phyloP scores from a whole-genome alignment of 2,888 invertebrate species.

The Thereva nobilitata region DNA sequence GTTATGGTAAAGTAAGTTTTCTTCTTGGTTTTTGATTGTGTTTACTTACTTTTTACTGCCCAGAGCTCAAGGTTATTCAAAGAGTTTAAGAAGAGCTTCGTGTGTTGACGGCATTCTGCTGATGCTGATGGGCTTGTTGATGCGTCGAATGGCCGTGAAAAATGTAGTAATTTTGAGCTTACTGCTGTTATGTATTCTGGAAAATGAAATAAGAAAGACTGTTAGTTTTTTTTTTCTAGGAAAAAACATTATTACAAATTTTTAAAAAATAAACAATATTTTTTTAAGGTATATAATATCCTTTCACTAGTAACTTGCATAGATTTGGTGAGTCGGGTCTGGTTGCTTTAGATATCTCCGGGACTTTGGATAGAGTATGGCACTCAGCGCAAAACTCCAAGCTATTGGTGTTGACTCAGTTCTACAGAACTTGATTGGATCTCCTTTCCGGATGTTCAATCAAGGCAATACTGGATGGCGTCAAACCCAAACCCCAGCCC shows the following conservation, averaged over 20 bases:
- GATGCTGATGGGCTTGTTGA: slow-evolving; percentile 38
- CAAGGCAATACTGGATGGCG: too few species aligned
- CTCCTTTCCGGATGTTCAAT: too few species aligned
- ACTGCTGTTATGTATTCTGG: slow-evolving; percentile 38
- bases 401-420: too few species aligned
- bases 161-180: slow-evolving; percentile 30
- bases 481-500: too few species aligned
- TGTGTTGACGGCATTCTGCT: slow-evolving; percentile 37
- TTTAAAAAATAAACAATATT: not conserved
- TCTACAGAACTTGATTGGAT: too few species aligned
- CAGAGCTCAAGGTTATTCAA: slow-evolving; percentile 42
- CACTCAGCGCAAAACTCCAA: too few species aligned
- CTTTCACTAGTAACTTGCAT: too few species aligned
- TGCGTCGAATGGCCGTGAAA: slow-evolving; percentile 39
- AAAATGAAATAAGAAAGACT: slow-evolving; percentile 13
- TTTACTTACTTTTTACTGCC: slow-evolving; percentile 43
- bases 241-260: not conserved
- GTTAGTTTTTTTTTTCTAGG: not conserved
- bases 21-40: not conserved
- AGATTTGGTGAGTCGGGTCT: too few species aligned
- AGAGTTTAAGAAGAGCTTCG: slow-evolving; percentile 38
- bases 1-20: not conserved
- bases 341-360: too few species aligned
- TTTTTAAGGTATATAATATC: not conserved
- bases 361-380: too few species aligned